phyloP scores from a whole-genome alignment of 1,140 invertebrate species.

The Hycleus phaleratus region DNA sequence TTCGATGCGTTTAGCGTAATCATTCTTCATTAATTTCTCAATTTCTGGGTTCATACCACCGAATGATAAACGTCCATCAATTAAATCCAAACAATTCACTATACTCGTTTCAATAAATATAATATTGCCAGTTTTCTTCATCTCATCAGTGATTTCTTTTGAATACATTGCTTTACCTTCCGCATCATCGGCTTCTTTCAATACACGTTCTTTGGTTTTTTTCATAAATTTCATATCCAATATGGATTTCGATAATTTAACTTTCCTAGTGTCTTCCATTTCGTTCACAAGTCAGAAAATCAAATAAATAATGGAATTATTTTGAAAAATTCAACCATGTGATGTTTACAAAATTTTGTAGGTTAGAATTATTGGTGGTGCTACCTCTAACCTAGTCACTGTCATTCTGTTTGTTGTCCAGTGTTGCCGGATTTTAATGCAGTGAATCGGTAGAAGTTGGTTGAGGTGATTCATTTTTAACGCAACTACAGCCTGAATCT shows the following conservation, averaged over 20 bases:
- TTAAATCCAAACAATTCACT: constrained; percentile 62
- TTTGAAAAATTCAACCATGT: too few species aligned
- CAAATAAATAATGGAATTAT: too few species aligned
- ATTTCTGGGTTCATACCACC: constrained; percentile 85
- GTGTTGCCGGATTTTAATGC: too few species aligned
- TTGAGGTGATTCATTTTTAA: too few species aligned
- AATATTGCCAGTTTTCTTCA: constrained; percentile 57
- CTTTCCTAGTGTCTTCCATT: constrained; percentile 16
- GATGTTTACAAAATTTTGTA: too few species aligned
- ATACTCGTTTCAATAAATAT: constrained; percentile 66
- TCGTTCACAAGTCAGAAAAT: too few species aligned
- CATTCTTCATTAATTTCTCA: constrained; percentile 60
- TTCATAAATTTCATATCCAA: constrained; percentile 88
- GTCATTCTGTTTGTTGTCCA: too few species aligned
- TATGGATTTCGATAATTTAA: constrained; percentile 57
- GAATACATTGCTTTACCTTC: constrained; percentile 54
- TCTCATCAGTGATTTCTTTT: constrained; percentile 43
- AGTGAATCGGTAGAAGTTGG: too few species aligned
- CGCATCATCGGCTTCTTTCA: constrained; percentile 65
- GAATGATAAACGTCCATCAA: constrained; percentile 76
- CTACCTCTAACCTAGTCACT: too few species aligned
- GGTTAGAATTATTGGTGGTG: too few species aligned
- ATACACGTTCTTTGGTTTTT: constrained; percentile 72
- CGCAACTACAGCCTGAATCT: too few species aligned
- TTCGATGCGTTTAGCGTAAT: constrained; percentile 43